Percentiles rank a stretch among this genome's conserved stretches.
These are phyloP conservation scores for Trichomycterus rosablanca DNA, from an alignment of 2,113 vertebrate genomes.

Conservation along the genomic window DNA sequence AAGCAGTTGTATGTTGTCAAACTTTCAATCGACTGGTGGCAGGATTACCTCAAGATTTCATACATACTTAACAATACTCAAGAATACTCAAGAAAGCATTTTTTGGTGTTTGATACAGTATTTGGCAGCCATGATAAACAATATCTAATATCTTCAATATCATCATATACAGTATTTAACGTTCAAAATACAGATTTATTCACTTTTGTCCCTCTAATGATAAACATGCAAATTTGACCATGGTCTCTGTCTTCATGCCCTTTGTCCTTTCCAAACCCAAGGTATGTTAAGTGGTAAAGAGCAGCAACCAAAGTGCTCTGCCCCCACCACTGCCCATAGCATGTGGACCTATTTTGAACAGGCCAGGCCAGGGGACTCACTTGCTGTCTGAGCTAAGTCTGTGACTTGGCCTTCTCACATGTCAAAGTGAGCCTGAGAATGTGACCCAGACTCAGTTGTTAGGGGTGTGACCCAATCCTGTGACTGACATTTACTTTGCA, in stretches of 20 bases:
- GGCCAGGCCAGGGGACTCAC: slow-evolving; percentile 48
- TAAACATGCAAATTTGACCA: slow-evolving; percentile 14
- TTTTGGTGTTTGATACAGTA: too few species aligned
- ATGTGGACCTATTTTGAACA: slow-evolving; percentile 57
- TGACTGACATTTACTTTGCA: slow-evolving; percentile 36
- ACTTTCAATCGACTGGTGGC: too few species aligned
- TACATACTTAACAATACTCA: too few species aligned
- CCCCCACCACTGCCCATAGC: not conserved
- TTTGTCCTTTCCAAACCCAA: slow-evolving; percentile 15
- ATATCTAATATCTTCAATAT: too few species aligned
- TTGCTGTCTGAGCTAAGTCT: slow-evolving; percentile 35
- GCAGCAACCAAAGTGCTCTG: too few species aligned
- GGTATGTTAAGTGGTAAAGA: slow-evolving; percentile 1
- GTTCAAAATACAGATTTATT: not conserved
- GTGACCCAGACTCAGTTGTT: slow-evolving; percentile 54
- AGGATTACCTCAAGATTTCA: too few species aligned
- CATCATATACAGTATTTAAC: too few species aligned
- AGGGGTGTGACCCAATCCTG: slow-evolving; percentile 49
- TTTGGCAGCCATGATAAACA: too few species aligned
- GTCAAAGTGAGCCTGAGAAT: slow-evolving; percentile 65
- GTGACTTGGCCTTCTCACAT: slow-evolving; percentile 71
- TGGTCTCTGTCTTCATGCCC: slow-evolving; percentile 13
- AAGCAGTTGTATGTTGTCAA: too few species aligned
- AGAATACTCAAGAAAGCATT: too few species aligned
- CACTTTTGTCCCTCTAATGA: not conserved